Conservation (phyloP, 2,113 vertebrate genomes). For the Neodon shergylaensis region DNA sequence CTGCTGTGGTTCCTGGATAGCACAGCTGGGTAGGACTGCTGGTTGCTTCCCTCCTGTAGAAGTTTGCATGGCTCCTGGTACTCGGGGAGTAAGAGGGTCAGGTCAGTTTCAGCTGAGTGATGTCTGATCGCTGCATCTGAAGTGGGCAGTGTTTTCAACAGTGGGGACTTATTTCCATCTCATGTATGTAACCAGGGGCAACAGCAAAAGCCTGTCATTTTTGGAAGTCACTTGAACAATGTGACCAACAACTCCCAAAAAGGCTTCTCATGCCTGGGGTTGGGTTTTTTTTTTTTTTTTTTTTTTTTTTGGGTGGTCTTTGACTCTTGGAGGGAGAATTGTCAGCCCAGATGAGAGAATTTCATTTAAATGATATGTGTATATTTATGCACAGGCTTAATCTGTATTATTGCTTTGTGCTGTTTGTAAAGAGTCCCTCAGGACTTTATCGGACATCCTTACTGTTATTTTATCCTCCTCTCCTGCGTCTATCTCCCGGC, state of each 20-base stretch:
- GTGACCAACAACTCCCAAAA: not conserved
- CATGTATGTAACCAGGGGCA: not conserved
- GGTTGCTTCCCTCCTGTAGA: not conserved
- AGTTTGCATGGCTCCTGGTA: not conserved
- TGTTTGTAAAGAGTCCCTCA: not conserved
- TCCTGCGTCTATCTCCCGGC: not conserved
- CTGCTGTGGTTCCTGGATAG: not conserved
- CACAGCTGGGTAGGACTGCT: too few species aligned
- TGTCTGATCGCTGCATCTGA: not conserved
- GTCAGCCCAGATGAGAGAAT: not conserved
- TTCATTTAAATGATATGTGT: not conserved
- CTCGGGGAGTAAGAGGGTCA: too few species aligned
- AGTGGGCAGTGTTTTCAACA: too few species aligned
- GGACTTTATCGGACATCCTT: not conserved
- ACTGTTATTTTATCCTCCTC: not conserved
- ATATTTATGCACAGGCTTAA: not conserved
- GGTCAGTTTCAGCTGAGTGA: not conserved
- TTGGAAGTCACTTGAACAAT: not conserved
- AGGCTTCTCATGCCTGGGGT: not conserved
- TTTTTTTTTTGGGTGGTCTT: not conserved
- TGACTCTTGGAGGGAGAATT: not conserved
- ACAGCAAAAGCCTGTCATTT: not conserved
- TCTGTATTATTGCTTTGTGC: not conserved
- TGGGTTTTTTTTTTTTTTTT: not conserved
- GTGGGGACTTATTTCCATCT: not conserved